A percentile compares a stretch with the other conserved stretches of the same genome.
Conservation (phyloP, 64 coral and sea anemone species). For the Orbicella faveolata region DNA sequence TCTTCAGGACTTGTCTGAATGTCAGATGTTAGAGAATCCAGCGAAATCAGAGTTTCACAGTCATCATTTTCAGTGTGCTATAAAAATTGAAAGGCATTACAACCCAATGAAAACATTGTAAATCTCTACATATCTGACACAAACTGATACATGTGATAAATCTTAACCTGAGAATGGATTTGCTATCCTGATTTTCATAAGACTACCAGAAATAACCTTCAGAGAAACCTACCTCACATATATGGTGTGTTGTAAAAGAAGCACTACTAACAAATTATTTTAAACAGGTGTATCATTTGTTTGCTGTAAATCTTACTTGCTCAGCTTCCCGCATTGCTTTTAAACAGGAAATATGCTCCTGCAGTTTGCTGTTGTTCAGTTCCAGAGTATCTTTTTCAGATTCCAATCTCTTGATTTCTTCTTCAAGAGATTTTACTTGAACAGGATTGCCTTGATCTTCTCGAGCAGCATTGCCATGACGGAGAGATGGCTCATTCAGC, state of each 20-base stretch:
- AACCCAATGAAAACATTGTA: background rate
- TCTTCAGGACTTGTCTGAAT: background rate
- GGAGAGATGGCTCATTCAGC: background rate
- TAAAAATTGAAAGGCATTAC: background rate
- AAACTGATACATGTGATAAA: too few species aligned
- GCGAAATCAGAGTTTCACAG: background rate
- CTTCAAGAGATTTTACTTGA: background rate
- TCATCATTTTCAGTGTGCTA: slow-evolving; percentile 17
- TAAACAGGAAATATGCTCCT: slow-evolving; percentile 16
- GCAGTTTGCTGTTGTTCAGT: slow-evolving; percentile 18
- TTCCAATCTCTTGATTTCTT: slow-evolving; percentile 12
- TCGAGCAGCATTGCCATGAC: background rate
- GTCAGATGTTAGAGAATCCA: background rate
- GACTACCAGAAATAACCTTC: too few species aligned
- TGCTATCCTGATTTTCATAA: too few species aligned
- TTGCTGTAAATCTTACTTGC: background rate
- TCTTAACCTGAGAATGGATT: too few species aligned
- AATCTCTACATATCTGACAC: too few species aligned
- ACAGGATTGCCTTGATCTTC: background rate
- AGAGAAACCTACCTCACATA: too few species aligned
- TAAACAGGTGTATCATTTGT: too few species aligned
- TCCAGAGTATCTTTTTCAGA: slow-evolving; percentile 16
- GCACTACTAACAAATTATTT: background rate
- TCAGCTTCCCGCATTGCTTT: slow-evolving; percentile 2
- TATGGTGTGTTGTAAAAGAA: too few species aligned